These are phyloP conservation scores for Lapara coniferarum DNA, from an alignment of 2,888 invertebrate species.

Conservation along the genomic window DNA sequence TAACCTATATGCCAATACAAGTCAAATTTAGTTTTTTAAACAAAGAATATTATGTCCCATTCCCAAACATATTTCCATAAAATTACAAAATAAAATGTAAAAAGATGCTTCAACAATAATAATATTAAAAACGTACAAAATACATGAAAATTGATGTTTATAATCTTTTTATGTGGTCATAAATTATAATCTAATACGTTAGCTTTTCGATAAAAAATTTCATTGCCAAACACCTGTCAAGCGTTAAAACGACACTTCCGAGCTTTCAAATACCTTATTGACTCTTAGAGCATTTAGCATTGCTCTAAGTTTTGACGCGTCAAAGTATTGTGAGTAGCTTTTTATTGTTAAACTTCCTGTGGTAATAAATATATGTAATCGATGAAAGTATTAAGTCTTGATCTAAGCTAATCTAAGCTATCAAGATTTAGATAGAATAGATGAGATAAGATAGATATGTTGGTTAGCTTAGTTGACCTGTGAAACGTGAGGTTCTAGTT, in stretches of 20 bases:
- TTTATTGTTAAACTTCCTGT: not conserved
- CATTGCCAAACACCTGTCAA: slow-evolving; percentile 19
- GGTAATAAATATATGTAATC: not conserved
- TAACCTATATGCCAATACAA: no score
- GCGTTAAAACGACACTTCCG: slow-evolving; percentile 18
- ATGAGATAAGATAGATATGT: no score
- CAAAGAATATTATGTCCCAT: not conserved
- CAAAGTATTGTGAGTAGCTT: not conserved
- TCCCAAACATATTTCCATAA: not conserved
- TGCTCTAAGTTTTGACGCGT: not conserved
- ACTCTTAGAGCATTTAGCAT: not conserved
- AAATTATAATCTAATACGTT: slow-evolving; percentile 15
- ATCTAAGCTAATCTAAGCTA: no score
- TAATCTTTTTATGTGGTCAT: slow-evolving; percentile 11
- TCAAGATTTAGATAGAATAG: no score
- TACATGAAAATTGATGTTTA: slow-evolving; percentile 9
- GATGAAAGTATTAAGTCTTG: not conserved
- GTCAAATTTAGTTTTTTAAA: no score
- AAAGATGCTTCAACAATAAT: not conserved
- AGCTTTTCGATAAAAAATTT: slow-evolving; percentile 19
- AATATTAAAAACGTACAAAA: not conserved
- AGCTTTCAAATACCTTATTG: not conserved
- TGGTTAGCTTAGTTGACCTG: no score
- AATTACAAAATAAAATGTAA: not conserved
- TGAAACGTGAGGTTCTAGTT: no score